phyloP scores from a whole-genome alignment of 2,797 vertebrate genomes.

The Enteromius fasciolatus region DNA sequence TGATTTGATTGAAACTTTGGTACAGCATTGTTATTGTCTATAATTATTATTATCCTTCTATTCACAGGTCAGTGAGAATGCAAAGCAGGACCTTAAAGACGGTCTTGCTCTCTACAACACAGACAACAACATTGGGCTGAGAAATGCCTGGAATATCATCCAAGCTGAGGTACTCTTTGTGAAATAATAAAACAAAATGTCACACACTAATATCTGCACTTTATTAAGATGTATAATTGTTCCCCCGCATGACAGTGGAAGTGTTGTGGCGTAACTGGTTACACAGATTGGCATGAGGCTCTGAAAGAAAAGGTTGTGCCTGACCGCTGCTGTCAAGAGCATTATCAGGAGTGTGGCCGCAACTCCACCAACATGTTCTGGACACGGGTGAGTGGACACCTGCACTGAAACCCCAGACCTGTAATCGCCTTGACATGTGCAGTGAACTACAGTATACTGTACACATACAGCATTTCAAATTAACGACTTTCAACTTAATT shows the following conservation, averaged over 20 bases:
- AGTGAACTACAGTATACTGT: not conserved
- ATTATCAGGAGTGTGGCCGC: conserved; percentile 92
- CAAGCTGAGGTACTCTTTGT: conserved; percentile 88
- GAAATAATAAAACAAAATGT: not conserved
- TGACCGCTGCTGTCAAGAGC: conserved; percentile 95
- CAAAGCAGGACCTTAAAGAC: conserved; percentile 93
- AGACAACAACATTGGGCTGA: conserved; percentile 93
- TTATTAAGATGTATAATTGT: not conserved
- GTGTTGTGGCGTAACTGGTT: conserved; percentile 93
- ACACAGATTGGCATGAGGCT: conserved; percentile 92
- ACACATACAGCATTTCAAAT: conserved; percentile 1
- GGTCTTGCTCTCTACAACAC: conserved; percentile 94
- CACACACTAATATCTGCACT: no score
- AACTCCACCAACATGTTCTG: conserved; percentile 90
- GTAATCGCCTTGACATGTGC: conserved; percentile 1
- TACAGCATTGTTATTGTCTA: conserved; percentile 5
- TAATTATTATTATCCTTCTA: conserved; percentile 24
- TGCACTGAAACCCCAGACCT: not conserved
- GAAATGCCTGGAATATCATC: conserved; percentile 99
- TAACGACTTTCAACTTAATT: not conserved
- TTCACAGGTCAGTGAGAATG: conserved; percentile 91
- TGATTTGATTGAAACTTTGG: not conserved
- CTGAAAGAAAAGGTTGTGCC: conserved; percentile 91
- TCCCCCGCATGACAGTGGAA: conserved; percentile 83
- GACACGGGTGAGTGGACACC: conserved; percentile 81